Evolutionary conservation across 2,797 vertebrate genomes (phyloP), one percentile per base, ranked within the genome.

Genomic region (Jordanella pulchra): DNA sequence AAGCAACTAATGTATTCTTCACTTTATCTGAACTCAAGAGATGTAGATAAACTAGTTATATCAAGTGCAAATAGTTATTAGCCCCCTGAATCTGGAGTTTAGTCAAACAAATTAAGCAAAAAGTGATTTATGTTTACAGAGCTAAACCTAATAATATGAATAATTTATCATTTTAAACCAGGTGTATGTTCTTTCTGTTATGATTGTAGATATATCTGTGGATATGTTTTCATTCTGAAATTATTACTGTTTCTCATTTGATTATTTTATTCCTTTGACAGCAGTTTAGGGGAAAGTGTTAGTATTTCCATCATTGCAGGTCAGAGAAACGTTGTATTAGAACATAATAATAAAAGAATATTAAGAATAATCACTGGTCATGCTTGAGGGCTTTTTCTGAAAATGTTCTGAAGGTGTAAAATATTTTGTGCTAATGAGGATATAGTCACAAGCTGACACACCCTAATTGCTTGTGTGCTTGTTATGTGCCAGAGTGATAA

Each of bases 341-440:
- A 89, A 93, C 91, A 93, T 93, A 92, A 87, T 91, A 92, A 93
- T 93, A 92, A 93, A 93, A 93, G 90, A 76, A 73, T 67, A 72
- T 86, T 84, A 79, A 85, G 91, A 93, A 86, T 85, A 73, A 71
- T 83, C 35, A 25, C 39, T 61, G 25, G 71, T 79, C 32, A 61
- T 78, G 85, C 65, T 82, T 88, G 67, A 61, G 73, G 81, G 65
- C 17, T 87, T 87, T 89, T 71, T 87, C 63, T 84, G 64, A 44
- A 13, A 80, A 76, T 27, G 30, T 65, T 30, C 45, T 68, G 47
- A 78, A 67, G 27, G 48, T 21, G 30, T 66, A 71, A 60, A 55
- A 0, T 48, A 23, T 32, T 65, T 76, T 76, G 61, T 74, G 63
- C 42, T 42, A 45, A 25, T 65, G 65, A 66, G 30, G 50, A 27